Evolutionary conservation across 2,888 invertebrate species (phyloP), one percentile per base, ranked within the genome.

Genomic region (Agonopterix subpropinquella): DNA sequence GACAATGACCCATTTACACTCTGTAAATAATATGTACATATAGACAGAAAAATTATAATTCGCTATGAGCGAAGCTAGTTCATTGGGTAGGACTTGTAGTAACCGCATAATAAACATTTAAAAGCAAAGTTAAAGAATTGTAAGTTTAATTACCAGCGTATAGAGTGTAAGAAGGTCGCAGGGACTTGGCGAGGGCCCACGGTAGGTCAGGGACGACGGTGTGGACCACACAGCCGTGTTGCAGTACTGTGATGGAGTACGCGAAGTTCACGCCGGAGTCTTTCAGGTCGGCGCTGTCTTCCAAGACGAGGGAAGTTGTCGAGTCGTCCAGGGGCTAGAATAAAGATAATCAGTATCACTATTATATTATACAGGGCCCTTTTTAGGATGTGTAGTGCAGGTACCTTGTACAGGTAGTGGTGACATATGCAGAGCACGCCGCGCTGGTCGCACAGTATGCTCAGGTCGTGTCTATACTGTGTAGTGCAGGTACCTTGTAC

Each of bases 381-480:
- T 41, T 8, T 11, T 44, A n/a, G n/a, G n/a, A n/a, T n/a, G n/a
- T n/a, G n/a, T n/a, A n/a, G n/a, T n/a, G n/a, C n/a, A n/a, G n/a
- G n/a, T n/a, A 93, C 93, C 77, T 95, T 94, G 69, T 95, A 96
- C 2, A 96, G 81, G 66, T 96, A 96, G 73, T 96, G 94, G 76
- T 96, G 95, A 62, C 95, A 95, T 50, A 88, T 79, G 55, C 82
- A 83, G 36, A 96, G 91, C 72, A 94, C 89, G 49, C 96, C 96
- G 8, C 88, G 79, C 45, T 92, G 91, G 68, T 95, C 93, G 42
- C 94, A 93, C 45, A 95, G 89, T 36, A 96, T 95, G 60, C 93
- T 92, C 39, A 96, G 84, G 82, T 96, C 95, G 45, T n/a, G n/a
- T n/a, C n/a, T n/a, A n/a, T n/a, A n/a, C n/a, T n/a, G n/a, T n/a